Percentiles rank a stretch among this genome's conserved stretches.
These are phyloP conservation scores for Momotus momota DNA, from an alignment of 2,797 vertebrate species.

Conservation along the genomic window DNA sequence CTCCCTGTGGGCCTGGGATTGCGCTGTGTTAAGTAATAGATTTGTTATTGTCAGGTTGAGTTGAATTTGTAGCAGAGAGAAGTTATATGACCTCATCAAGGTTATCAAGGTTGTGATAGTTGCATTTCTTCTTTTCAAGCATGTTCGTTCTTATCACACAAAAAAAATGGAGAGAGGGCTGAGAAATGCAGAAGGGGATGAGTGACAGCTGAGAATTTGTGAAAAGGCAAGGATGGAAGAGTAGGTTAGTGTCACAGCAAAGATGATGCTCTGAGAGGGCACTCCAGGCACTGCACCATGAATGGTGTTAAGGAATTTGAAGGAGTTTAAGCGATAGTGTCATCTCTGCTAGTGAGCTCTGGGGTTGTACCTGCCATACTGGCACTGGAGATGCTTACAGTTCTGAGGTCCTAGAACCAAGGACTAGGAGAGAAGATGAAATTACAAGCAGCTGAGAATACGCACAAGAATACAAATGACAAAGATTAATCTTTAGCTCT, in stretches of 20 bases:
- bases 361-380: accelerated
- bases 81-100: neutral
- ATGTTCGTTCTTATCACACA: neutral
- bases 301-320: neutral
- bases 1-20: neutral
- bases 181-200: neutral
- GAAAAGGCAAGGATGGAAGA: neutral
- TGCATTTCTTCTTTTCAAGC: neutral
- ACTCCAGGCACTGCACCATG: accelerated
- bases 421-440: neutral
- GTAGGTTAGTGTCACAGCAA: neutral
- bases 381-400: neutral
- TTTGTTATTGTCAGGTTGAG: neutral
- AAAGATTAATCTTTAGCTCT: neutral
- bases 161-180: neutral
- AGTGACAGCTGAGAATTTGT: neutral
- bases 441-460: neutral
- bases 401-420: neutral
- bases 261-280: neutral
- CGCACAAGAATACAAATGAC: neutral
- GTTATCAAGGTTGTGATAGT: neutral
- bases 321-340: neutral
- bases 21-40: accelerated
- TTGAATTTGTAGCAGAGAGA: neutral
- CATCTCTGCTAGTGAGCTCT: neutral